Conservation (phyloP, 2,113 vertebrate species). For the Ceyx melanurus region DNA sequence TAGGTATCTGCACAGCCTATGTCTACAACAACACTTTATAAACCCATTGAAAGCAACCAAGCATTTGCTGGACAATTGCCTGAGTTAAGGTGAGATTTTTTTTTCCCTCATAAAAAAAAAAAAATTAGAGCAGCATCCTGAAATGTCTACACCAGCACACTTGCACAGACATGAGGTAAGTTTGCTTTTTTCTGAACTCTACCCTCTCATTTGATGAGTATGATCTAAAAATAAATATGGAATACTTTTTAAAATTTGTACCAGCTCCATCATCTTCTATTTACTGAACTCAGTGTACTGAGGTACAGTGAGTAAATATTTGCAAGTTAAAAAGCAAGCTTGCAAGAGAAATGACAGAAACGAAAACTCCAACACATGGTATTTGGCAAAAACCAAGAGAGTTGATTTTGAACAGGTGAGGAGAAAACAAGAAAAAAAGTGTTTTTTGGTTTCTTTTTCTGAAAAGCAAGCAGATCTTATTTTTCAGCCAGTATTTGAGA, state of each 20-base stretch:
- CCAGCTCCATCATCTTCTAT: background rate
- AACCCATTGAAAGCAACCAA: background rate
- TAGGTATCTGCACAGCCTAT: background rate
- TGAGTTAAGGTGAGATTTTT: background rate
- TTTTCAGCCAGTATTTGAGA: background rate
- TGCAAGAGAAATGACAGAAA: background rate
- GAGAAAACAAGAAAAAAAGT: background rate
- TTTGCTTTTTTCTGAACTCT: background rate
- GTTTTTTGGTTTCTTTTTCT: too few species aligned
- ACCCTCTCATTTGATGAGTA: background rate
- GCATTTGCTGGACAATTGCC: background rate
- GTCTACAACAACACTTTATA: background rate
- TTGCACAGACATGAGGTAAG: background rate
- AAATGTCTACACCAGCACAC: background rate
- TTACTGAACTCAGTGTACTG: background rate
- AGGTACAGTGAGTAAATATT: background rate
- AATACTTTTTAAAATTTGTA: background rate
- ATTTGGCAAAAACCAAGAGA: background rate
- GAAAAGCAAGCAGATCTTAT: background rate
- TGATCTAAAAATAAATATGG: background rate
- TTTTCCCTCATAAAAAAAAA: background rate
- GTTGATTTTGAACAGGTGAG: background rate
- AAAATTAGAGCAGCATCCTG: background rate
- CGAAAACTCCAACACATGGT: background rate
- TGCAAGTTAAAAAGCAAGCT: background rate